Conservation (phyloP, 2,797 vertebrate genomes). For the Anguilla megastoma region DNA sequence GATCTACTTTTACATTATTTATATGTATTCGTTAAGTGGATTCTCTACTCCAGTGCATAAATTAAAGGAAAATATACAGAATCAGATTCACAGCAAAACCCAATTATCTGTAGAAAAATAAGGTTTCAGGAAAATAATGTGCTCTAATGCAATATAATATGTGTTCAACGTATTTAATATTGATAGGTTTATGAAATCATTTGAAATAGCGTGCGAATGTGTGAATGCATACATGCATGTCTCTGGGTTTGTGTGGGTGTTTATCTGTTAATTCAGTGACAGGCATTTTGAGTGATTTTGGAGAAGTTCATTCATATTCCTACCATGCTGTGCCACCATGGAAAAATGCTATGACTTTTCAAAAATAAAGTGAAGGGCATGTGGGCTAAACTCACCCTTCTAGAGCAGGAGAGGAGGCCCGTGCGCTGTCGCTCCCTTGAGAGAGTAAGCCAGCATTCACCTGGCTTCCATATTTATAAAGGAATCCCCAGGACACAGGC, state of each 20-base stretch:
- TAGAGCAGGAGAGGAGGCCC: slow-evolving; percentile 47
- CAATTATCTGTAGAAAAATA: neutral
- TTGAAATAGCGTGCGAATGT: neutral
- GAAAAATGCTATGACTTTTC: too few species aligned
- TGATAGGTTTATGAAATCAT: neutral
- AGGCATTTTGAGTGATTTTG: too few species aligned
- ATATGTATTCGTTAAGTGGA: too few species aligned
- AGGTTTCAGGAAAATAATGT: neutral
- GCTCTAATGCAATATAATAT: neutral
- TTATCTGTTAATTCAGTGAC: too few species aligned
- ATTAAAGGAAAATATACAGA: neutral
- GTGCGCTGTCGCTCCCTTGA: slow-evolving; percentile 48
- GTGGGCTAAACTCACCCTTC: slow-evolving; percentile 51
- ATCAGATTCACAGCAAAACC: too few species aligned
- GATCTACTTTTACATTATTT: too few species aligned
- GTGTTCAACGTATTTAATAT: neutral
- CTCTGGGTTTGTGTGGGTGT: too few species aligned
- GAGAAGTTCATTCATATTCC: neutral
- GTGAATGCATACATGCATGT: too few species aligned
- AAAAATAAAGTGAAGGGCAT: slow-evolving; percentile 29
- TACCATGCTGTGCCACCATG: neutral
- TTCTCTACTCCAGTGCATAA: too few species aligned
- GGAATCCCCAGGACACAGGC: slow-evolving; percentile 24
- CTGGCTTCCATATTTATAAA: slow-evolving; percentile 55
- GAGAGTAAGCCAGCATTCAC: slow-evolving; percentile 49